Evolutionary conservation across 2,888 invertebrate genomes (phyloP).

Genomic region (Opisthograptis luteolata): DNA sequence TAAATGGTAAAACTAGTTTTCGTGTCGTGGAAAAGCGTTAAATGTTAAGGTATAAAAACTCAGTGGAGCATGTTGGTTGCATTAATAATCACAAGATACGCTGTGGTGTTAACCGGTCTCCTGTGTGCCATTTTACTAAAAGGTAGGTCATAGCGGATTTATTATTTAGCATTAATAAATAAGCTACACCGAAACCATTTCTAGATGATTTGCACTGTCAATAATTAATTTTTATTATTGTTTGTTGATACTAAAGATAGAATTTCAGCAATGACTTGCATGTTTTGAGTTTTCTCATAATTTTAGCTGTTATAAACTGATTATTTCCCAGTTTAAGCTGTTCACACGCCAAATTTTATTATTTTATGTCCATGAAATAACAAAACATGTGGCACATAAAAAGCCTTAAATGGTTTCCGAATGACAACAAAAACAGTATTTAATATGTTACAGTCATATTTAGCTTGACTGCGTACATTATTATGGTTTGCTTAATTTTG

Average conservation of each 20-base stretch:
- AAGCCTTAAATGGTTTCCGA: neutral
- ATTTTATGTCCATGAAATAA: neutral
- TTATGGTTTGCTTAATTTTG: too few relatives aligned
- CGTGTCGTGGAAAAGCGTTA: conserved; percentile 36
- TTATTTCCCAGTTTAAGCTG: too few relatives aligned
- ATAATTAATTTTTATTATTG: too few relatives aligned
- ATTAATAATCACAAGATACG: conserved; percentile 39
- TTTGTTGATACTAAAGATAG: too few relatives aligned
- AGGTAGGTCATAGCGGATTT: conserved; percentile 40
- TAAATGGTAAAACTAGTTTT: conserved; percentile 48
- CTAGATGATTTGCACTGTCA: too few relatives aligned
- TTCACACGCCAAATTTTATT: neutral
- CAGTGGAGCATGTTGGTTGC: conserved; percentile 18
- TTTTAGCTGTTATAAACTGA: too few relatives aligned
- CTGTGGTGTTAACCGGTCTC: conserved; percentile 39
- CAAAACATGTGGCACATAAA: conserved; percentile 10
- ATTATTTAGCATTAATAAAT: neutral
- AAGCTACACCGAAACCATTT: too few relatives aligned
- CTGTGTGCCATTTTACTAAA: conserved; percentile 22
- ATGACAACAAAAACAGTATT: conserved; percentile 9
- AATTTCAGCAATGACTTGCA: too few relatives aligned
- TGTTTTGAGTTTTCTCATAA: too few relatives aligned
- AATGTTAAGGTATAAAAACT: conserved; percentile 50
- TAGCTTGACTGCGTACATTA: neutral
- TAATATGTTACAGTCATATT: neutral